A percentile compares a stretch with the other conserved stretches of the same genome.
These are phyloP conservation scores for Adelosebastes latens DNA, from an alignment of 2,797 vertebrate species.

Conservation along the genomic window DNA sequence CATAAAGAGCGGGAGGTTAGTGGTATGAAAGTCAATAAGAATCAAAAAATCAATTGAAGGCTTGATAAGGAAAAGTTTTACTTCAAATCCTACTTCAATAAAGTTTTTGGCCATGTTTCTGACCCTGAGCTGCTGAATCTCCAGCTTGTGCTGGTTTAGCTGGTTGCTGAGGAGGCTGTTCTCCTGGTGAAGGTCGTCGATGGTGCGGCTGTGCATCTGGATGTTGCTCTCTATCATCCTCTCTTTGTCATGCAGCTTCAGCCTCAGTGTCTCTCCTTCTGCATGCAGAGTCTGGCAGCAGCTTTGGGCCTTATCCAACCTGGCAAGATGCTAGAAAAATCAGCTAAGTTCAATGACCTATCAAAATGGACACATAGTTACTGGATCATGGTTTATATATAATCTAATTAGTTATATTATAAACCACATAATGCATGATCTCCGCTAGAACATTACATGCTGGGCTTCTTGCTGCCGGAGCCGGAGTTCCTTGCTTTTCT, in stretches of 20 bases:
- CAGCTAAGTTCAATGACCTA: neutral
- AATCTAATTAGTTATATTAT: neutral
- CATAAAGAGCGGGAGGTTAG: neutral
- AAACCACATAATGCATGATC: neutral
- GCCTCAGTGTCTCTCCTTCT: slow-evolving; percentile 71
- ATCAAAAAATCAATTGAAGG: neutral
- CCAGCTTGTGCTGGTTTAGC: slow-evolving; percentile 74
- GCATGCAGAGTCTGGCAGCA: slow-evolving; percentile 53
- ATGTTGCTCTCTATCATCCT: slow-evolving; percentile 73
- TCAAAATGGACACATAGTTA: neutral
- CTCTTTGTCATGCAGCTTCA: slow-evolving; percentile 79
- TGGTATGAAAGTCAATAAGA: neutral
- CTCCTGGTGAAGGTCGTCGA: slow-evolving; percentile 74
- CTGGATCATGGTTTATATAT: neutral
- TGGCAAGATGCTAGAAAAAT: slow-evolving; percentile 39
- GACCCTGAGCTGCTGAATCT: slow-evolving; percentile 83
- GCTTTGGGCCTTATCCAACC: slow-evolving; percentile 52
- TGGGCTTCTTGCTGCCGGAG: slow-evolving; percentile 76
- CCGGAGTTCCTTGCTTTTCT: slow-evolving; percentile 74
- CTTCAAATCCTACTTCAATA: neutral
- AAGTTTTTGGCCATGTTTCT: neutral
- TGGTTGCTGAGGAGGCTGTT: slow-evolving; percentile 82
- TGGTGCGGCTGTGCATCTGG: slow-evolving; percentile 67
- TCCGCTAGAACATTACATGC: slow-evolving; percentile 26
- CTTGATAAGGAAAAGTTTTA: neutral